phyloP scores from a whole-genome alignment of 2,797 vertebrate genomes.

The Poecile montanus region DNA sequence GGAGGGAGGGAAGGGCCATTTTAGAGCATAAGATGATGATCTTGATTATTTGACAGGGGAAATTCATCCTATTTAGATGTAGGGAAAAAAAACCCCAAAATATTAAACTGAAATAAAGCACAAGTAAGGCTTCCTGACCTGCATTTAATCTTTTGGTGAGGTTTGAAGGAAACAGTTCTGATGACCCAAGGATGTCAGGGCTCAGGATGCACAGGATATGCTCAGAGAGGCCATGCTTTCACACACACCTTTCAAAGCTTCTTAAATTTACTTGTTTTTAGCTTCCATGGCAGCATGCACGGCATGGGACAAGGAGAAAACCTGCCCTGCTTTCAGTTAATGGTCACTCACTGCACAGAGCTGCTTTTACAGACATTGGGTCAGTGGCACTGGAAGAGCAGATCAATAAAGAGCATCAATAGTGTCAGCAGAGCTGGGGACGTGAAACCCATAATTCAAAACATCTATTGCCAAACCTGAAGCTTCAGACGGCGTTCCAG shows the following conservation, averaged over 20 bases:
- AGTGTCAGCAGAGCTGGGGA: not conserved
- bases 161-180: not conserved
- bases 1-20: not conserved
- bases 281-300: not conserved
- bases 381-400: not conserved
- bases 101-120: not conserved
- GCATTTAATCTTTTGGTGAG: not conserved
- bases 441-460: not conserved
- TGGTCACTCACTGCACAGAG: not conserved
- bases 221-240: not conserved
- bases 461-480: not conserved
- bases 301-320: not conserved
- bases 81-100: rapidly evolving
- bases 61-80: not conserved
- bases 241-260: rapidly evolving
- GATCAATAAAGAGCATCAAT: not conserved
- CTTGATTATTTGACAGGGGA: not conserved
- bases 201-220: not conserved
- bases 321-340: not conserved
- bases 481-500: not conserved
- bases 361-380: not conserved
- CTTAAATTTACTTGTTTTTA: not conserved
- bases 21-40: not conserved
- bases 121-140: not conserved
- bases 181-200: not conserved